Evolutionary conservation across 2,797 vertebrate species (phyloP).

Genomic region (Acanthurus tractus): DNA sequence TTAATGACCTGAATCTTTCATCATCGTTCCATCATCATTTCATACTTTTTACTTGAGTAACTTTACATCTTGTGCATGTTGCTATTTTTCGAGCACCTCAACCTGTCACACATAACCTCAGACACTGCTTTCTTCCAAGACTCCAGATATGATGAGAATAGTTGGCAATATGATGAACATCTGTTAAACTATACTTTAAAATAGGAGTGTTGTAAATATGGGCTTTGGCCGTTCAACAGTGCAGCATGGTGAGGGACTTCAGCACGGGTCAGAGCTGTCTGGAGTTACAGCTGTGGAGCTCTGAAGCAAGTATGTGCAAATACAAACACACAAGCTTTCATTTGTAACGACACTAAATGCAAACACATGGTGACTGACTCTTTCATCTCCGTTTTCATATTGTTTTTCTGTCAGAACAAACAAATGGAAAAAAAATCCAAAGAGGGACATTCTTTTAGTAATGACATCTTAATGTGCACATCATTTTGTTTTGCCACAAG

Average conservation of each 20-base stretch:
- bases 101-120: neutral
- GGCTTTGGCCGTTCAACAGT: constrained; percentile 9
- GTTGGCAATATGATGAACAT: constrained; percentile 3
- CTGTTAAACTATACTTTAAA: constrained; percentile 1
- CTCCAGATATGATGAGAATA: constrained; percentile 6
- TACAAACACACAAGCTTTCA: neutral
- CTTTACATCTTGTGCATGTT: neutral
- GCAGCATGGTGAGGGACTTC: neutral
- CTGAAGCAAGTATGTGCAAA: neutral
- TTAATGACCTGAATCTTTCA: constrained; percentile 13
- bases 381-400: neutral
- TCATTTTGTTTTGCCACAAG: neutral
- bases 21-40: neutral
- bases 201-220: neutral
- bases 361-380: neutral
- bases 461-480: neutral
- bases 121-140: neutral
- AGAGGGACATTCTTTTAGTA: neutral
- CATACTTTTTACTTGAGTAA: neutral
- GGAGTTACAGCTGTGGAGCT: neutral
- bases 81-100: constrained; percentile 4
- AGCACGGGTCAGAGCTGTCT: neutral
- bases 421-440: neutral
- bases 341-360: neutral
- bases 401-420: constrained; percentile 4